Evolutionary conservation across 2,113 vertebrate genomes (phyloP), one percentile per base, ranked within the genome.

Genomic region (Muscicapa adusta): DNA sequence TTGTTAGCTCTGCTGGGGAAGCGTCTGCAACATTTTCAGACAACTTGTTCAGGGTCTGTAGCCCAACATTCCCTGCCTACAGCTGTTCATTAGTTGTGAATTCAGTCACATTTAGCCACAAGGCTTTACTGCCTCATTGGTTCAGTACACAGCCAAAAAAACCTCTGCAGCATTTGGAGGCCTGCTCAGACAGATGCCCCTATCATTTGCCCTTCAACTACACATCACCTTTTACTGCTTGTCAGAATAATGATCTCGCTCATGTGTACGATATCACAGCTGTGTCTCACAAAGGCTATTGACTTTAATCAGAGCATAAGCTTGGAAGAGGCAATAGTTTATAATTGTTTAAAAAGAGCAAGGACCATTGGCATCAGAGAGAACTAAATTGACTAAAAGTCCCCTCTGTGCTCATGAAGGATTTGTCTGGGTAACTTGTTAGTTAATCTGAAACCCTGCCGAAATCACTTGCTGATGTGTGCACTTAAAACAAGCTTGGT

Each of bases 201-300:
- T 14, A 40, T 15, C 31, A 5, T 18, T 7, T 61, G 42, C 38
- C 34, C 12, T 48, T 38, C 40, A n/a, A 12, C 25, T 56, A 7
- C 6, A 54, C 2, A 1, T 53, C 16, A 66, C 2, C 34, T 67
- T 86, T 1, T 9, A 6, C 2, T n/a, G 34, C 13, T 18, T 4
- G 1, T 22, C 28, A 48, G 19, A 78, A 17, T 8, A 23, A n/a
- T 2, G 0, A 62, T 42, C 66, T 25, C n/a, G 40, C 31, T 45
- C 2, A 11, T 1, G 3, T 45, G 18, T 9, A 18, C 4, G 20
- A 2, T 11, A 29, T 2, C 36, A 34, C 12, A 18, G 6, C 2
- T 85, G 34, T 29, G 36, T 45, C 53, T 58, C 72, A 53, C 7
- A 62, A n/a, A 54, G 24, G 12, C 17, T 28, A 9, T 5, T 20